Evolutionary conservation across 2,888 invertebrate genomes (phyloP).

Genomic region (Leptothorax acervorum): DNA sequence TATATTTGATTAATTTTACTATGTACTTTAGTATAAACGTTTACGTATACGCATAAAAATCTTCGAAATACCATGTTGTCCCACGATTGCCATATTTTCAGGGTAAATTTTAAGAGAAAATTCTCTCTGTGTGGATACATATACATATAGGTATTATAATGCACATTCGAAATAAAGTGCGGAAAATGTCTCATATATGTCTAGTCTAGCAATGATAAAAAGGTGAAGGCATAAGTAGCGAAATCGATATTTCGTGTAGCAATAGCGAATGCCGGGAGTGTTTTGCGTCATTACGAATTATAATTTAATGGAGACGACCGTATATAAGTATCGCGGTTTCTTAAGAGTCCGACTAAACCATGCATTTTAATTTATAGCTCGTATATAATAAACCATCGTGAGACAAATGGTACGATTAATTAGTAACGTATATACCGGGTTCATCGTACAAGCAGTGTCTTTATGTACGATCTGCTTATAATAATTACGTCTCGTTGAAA

Average conservation of each 20-base stretch:
- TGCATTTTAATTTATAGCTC: conserved; percentile 74
- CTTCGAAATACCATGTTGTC: no score
- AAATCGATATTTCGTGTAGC: conserved; percentile 27
- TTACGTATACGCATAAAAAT: no score
- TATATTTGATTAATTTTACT: no score
- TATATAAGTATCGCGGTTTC: conserved; percentile 28
- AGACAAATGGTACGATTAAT: conserved; percentile 56
- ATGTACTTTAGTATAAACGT: no score
- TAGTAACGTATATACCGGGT: neutral
- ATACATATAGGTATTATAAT: neutral
- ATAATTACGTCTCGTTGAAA: conserved; percentile 29
- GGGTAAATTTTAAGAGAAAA: no score
- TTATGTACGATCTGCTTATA: conserved; percentile 34
- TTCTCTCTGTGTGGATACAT: neutral
- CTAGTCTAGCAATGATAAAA: neutral
- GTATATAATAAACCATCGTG: conserved; percentile 60
- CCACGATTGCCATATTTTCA: no score
- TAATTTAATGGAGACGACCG: conserved; percentile 63
- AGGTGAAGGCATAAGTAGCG: conserved; percentile 7
- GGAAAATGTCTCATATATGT: neutral
- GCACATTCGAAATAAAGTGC: neutral
- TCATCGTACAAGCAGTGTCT: neutral
- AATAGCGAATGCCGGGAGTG: neutral
- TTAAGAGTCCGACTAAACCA: conserved; percentile 68
- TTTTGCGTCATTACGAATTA: conserved; percentile 64